Conservation (phyloP, 2,113 vertebrate genomes). For the Tiliqua scincoides region DNA sequence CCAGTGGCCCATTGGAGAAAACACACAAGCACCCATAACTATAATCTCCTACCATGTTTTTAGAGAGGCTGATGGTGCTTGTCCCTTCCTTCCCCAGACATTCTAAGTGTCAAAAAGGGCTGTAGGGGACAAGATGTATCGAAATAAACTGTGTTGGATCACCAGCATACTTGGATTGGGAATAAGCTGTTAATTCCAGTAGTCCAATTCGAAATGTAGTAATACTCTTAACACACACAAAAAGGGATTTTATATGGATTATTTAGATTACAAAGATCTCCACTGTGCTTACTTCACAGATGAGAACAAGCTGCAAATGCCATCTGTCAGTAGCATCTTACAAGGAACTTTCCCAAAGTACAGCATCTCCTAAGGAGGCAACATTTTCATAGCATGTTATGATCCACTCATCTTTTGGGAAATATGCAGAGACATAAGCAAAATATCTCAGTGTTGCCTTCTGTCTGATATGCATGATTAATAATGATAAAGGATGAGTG, state of each 20-base stretch:
- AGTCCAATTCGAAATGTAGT: neutral
- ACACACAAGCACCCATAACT: too few relatives aligned
- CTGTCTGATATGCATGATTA: neutral
- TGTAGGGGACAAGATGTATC: neutral
- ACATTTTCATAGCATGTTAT: neutral
- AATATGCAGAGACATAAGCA: constrained; percentile 8
- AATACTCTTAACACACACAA: neutral
- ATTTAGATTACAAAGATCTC: neutral
- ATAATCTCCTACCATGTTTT: too few relatives aligned
- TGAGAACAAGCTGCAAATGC: neutral
- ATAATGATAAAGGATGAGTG: neutral
- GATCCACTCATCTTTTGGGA: constrained; percentile 1
- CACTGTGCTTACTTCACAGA: neutral
- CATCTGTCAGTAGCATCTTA: neutral
- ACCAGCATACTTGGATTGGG: neutral
- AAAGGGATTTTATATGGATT: neutral
- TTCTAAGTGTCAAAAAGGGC: too few relatives aligned
- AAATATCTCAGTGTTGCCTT: neutral
- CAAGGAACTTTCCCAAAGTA: neutral
- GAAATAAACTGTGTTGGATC: neutral
- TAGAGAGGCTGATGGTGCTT: too few relatives aligned
- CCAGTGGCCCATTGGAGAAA: too few relatives aligned
- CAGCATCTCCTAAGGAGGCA: neutral
- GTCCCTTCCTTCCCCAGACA: too few relatives aligned
- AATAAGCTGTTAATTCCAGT: neutral